These are phyloP conservation scores for Unio pictorum DNA, from an alignment of 2,888 invertebrate genomes.

Conservation along the genomic window DNA sequence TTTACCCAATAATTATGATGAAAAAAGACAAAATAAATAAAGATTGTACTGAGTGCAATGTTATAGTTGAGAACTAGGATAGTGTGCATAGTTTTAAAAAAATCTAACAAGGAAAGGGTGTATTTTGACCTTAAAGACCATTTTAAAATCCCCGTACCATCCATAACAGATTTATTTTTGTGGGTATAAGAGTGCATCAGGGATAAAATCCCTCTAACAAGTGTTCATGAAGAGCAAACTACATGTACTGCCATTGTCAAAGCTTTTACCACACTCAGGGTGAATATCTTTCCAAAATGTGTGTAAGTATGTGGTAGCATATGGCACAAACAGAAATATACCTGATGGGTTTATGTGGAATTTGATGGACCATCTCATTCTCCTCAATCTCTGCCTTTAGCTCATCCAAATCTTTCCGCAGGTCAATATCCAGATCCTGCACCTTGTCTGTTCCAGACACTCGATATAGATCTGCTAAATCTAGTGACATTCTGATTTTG, in stretches of 20 bases:
- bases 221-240: no score
- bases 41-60: not conserved
- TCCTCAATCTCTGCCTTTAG: conserved; percentile 68
- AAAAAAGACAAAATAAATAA: not conserved
- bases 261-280: not conserved
- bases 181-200: no score
- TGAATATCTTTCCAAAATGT: conserved; percentile 1
- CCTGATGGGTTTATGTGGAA: conserved; percentile 54
- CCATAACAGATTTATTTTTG: no score
- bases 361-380: conserved; percentile 64
- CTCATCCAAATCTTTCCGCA: conserved; percentile 64
- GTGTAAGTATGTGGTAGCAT: not conserved
- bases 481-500: conserved; percentile 22
- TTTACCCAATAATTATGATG: no score
- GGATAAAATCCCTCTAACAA: no score
- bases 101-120: no score
- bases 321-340: conserved; percentile 14
- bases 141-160: no score
- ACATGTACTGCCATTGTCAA: no score
- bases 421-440: conserved; percentile 60
- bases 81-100: not conserved
- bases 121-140: no score
- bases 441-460: conserved; percentile 61
- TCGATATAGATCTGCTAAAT: conserved; percentile 49
- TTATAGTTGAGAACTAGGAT: not conserved